Evolutionary conservation across 2,113 vertebrate genomes (phyloP), one percentile per base, ranked within the genome.

Genomic region (Varanus salvator): DNA sequence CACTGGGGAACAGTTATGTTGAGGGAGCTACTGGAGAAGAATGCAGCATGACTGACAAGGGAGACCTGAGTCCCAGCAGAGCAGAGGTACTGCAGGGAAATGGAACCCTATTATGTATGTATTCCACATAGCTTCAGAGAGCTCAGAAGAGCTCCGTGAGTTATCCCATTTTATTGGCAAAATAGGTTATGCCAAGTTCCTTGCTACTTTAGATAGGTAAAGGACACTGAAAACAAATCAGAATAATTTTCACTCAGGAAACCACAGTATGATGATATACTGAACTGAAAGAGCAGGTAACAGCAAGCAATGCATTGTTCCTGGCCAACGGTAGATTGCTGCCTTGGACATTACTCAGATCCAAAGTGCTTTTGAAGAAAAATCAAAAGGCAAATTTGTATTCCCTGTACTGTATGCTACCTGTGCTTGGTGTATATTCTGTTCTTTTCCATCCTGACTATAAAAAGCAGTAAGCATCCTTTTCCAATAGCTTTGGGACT

Each of bases 311-410:
- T 83, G 44, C 25, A 38, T 38, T 38, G 25, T 44, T 29, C 23
- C 57, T 93, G 12, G 75, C 12, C 93, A 92, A 90, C 94, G 87
- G 74, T 81, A 6, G 0, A 83, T 86, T 0, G 38, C 34, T 75
- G 11, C 19, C 34, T 76, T 86, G 0, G 78, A 87, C 0, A 78
- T 78, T 25, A 80, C 81, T 29, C 29, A 69, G 93, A 94, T 86
- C 89, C 92, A 93, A 93, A 89, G 92, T 88, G 84, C 84, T 82
- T 82, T n/a, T 60, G 80, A 19, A 11, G 27, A n/a, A 57, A 44
- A 89, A 78, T 81, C 64, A 90, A 23, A 80, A 68, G 17, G 8
- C 25, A 84, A 44, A 27, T 15, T 44, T 44, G 4, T 15, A 23
- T 48, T 84, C 60, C 23, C 14, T 29, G 21, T 34, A 85, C 31